These are phyloP conservation scores for Agelas oroides DNA, from an alignment of 37 sponge, comb jelly and placozoan genomes.

Conservation along the genomic window DNA sequence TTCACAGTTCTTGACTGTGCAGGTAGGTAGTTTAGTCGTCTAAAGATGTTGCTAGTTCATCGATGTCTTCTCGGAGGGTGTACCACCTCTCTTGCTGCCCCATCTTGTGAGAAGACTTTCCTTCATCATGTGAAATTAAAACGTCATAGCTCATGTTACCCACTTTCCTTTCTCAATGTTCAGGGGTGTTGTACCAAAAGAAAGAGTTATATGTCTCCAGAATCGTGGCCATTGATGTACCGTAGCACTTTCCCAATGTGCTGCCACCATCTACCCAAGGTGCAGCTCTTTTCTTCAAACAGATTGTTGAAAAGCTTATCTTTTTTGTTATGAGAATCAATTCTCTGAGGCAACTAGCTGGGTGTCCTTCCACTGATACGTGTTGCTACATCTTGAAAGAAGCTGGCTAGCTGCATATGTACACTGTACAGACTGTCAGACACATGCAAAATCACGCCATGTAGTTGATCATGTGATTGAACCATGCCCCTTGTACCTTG, in stretches of 20 bases:
- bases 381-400: too few relatives aligned
- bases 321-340: slow-evolving; percentile 9
- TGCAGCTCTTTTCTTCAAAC: slow-evolving; percentile 4
- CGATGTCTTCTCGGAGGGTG: not conserved
- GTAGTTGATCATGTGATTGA: too few relatives aligned
- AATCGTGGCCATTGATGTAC: slow-evolving; percentile 23
- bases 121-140: slow-evolving; percentile 3
- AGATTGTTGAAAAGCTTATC: slow-evolving; percentile 25
- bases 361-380: too few relatives aligned
- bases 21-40: slow-evolving; percentile 17
- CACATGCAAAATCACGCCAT: too few relatives aligned
- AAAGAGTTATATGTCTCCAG: slow-evolving; percentile 2
- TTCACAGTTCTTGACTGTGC: slow-evolving; percentile 1
- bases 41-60: not conserved
- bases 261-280: slow-evolving; percentile 2
- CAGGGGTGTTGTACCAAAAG: slow-evolving; percentile 15
- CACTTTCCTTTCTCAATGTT: slow-evolving; percentile 1
- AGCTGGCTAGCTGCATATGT: too few relatives aligned
- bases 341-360: too few relatives aligned
- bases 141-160: slow-evolving; percentile 4
- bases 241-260: slow-evolving; percentile 3
- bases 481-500: too few relatives aligned
- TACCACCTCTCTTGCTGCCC: slow-evolving; percentile 9
- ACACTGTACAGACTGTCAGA: too few relatives aligned
- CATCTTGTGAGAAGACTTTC: slow-evolving; percentile 8